Evolutionary conservation across 2,888 invertebrate genomes (phyloP).

Genomic region (Caenorhabditis macrosperma): DNA sequence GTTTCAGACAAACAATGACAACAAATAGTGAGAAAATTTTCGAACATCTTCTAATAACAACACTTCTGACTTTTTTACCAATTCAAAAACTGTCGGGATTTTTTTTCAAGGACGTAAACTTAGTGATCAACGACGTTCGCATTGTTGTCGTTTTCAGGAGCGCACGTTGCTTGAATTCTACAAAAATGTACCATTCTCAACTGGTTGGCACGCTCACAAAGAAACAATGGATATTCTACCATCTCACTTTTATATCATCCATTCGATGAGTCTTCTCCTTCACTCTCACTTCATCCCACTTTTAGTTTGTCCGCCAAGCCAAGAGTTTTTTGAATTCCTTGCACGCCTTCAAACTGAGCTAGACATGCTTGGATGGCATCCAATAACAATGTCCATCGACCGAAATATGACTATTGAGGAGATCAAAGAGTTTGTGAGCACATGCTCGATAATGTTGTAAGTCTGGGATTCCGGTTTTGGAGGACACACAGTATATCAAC

Average conservation of each 20-base stretch:
- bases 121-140: too few species aligned
- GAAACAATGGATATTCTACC: constrained; percentile 11
- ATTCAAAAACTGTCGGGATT: constrained; percentile 3
- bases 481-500: not conserved
- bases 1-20: not conserved
- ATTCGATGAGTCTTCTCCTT: constrained; percentile 18
- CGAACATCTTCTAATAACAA: constrained; percentile 16
- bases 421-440: constrained; percentile 34
- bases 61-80: constrained; percentile 27
- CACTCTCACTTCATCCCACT: constrained; percentile 49
- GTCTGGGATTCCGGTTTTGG: not conserved
- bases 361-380: constrained; percentile 48
- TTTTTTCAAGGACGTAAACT: constrained; percentile 38
- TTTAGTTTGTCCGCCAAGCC: constrained; percentile 19
- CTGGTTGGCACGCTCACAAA: constrained; percentile 33
- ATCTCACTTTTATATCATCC: constrained; percentile 40
- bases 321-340: constrained; percentile 30
- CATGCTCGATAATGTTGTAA: constrained; percentile 56
- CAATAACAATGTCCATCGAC: constrained; percentile 45
- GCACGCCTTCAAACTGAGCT: constrained; percentile 24
- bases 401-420: constrained; percentile 38
- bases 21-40: constrained; percentile 29
- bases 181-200: constrained; percentile 28
- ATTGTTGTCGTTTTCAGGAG: too few species aligned
- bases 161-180: constrained; percentile 13